Percentiles rank a stretch among this genome's conserved stretches.
phyloP scores from a whole-genome alignment of 2,888 invertebrate species.

The Polydrusus cervinus region DNA sequence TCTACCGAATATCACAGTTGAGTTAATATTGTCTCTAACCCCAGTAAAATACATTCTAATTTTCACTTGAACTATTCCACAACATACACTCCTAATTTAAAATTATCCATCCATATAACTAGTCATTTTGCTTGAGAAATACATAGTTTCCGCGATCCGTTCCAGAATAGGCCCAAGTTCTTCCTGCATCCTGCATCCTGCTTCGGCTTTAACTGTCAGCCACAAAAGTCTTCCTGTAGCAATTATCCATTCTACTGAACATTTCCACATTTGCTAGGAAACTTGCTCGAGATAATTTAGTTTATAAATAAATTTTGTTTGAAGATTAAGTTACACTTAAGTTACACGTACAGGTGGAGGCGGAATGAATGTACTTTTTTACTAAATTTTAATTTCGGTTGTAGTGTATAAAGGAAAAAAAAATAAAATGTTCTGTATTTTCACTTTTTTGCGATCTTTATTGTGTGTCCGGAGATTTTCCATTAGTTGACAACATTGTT shows the following conservation, averaged over 20 bases:
- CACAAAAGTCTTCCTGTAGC: slow-evolving; percentile 37
- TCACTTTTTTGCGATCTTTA: too few species aligned
- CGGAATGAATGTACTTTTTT: too few species aligned
- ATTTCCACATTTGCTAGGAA: slow-evolving; percentile 5
- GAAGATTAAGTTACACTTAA: neutral
- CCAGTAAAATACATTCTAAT: slow-evolving; percentile 10
- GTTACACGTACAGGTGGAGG: too few species aligned
- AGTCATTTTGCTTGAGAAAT: slow-evolving; percentile 31
- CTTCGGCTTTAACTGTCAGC: slow-evolving; percentile 38
- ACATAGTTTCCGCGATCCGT: slow-evolving; percentile 35
- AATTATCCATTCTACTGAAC: slow-evolving; percentile 19
- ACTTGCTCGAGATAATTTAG: neutral
- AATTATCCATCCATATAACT: slow-evolving; percentile 38
- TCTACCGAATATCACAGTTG: slow-evolving; percentile 4
- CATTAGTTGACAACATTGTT: too few species aligned
- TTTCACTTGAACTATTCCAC: slow-evolving; percentile 34
- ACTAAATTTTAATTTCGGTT: too few species aligned
- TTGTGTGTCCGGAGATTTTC: too few species aligned
- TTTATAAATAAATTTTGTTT: neutral
- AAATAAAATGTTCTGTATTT: too few species aligned
- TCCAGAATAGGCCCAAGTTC: slow-evolving; percentile 30
- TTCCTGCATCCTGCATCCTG: slow-evolving; percentile 40
- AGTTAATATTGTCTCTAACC: slow-evolving; percentile 16
- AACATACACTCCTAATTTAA: slow-evolving; percentile 37
- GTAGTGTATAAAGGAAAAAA: too few species aligned